Evolutionary conservation across 30 jellyfish, hydroid and myxozoan species (phyloP).

Genomic region (Sanderia malayensis): DNA sequence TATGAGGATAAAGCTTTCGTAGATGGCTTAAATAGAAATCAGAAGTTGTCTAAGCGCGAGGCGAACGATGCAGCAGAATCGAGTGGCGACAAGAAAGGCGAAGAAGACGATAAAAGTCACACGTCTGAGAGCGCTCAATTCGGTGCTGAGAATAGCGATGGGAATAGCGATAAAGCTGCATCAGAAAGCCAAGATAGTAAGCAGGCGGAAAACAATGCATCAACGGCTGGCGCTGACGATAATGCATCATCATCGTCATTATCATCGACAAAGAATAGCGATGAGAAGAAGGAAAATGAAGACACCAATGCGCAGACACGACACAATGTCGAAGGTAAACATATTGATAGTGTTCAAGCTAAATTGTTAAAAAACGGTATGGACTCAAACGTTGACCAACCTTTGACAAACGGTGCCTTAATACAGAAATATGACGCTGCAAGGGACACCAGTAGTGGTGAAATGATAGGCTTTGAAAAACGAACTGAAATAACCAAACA

Average conservation of each 20-base stretch:
- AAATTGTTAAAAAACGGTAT: conserved; percentile 63
- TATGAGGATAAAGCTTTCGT: conserved; percentile 35
- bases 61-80: conserved; percentile 11
- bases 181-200: conserved; percentile 43
- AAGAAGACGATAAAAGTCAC: conserved; percentile 1
- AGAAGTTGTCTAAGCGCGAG: conserved; percentile 50
- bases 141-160: not conserved
- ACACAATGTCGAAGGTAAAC: conserved; percentile 68
- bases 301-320: conserved; percentile 56
- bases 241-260: conserved; percentile 37
- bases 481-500: conserved; percentile 21
- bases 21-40: conserved; percentile 16
- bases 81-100: conserved; percentile 11
- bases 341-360: conserved; percentile 29
- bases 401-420: conserved; percentile 78
- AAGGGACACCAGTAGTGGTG: conserved; percentile 79
- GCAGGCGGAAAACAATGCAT: conserved; percentile 22
- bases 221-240: conserved; percentile 13
- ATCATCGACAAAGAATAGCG: conserved; percentile 40
- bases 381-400: conserved; percentile 92
- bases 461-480: conserved; percentile 74
- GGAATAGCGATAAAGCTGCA: conserved; percentile 44
- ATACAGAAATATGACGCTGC: conserved; percentile 70
- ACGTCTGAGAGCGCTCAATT: not conserved
- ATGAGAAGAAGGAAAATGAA: conserved; percentile 13